phyloP scores from a whole-genome alignment of 2,797 vertebrate species.

The Darevskia nairensis region DNA sequence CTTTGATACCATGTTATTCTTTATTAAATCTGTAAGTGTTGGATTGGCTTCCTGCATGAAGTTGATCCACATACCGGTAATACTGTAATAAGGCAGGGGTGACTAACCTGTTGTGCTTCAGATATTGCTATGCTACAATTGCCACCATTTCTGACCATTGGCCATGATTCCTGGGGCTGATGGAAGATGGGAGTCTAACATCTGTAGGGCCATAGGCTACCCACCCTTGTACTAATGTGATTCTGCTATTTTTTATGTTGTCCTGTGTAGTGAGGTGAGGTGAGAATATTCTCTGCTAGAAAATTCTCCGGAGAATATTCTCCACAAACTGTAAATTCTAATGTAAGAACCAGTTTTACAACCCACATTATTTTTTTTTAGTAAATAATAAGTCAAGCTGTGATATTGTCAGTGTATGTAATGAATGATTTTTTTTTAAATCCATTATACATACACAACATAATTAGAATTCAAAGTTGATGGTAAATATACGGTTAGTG shows the following conservation, averaged over 20 bases:
- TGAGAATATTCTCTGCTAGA: no score
- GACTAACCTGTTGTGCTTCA: not conserved
- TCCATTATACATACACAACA: no score
- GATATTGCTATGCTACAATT: not conserved
- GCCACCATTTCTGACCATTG: not conserved
- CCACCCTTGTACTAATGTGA: not conserved
- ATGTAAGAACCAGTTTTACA: no score
- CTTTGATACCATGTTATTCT: not conserved
- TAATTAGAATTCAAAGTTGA: no score
- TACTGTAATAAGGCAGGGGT: not conserved
- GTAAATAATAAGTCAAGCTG: no score
- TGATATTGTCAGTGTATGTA: no score
- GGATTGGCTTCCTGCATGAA: not conserved
- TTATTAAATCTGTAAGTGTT: not conserved
- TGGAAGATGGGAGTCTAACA: not conserved
- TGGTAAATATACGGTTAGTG: no score
- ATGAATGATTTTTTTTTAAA: no score
- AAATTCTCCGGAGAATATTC: no score
- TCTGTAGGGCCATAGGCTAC: not conserved
- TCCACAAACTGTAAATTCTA: no score
- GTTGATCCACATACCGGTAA: not conserved
- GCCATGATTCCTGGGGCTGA: not conserved
- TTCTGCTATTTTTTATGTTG: not conserved
- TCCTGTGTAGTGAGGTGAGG: no score
- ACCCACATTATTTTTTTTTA: no score